Evolutionary conservation across 92 coral and sea anemone genomes (phyloP).

Genomic region (Epizoanthus rinbou): DNA sequence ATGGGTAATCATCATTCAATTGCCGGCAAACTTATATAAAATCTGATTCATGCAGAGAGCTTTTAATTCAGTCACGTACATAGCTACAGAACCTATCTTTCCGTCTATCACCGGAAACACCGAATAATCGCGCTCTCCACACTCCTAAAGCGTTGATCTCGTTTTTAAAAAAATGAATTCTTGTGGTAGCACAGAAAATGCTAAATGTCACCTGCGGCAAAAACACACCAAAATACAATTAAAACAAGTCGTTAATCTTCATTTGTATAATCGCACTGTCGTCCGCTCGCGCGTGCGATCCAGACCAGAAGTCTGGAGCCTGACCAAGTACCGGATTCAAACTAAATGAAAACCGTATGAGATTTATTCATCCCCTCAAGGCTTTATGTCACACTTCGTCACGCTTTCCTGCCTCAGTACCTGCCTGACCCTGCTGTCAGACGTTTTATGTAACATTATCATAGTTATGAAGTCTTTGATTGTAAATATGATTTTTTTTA

Average conservation of each 20-base stretch:
- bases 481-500: no score
- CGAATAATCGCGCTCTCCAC: neutral
- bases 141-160: neutral
- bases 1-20: neutral
- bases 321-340: neutral
- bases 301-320: slow-evolving; percentile 1
- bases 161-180: neutral
- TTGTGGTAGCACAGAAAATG: neutral
- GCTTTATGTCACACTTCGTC: no score
- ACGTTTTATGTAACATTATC: no score
- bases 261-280: slow-evolving; percentile 22
- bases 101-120: neutral
- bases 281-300: neutral
- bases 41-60: neutral
- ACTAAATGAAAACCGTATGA: no score
- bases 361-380: no score
- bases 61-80: neutral
- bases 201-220: neutral
- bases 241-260: slow-evolving; percentile 29
- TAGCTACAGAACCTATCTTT: no score
- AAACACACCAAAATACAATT: neutral
- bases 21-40: neutral
- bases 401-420: no score
- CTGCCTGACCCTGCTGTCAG: no score
- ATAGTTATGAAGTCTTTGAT: no score